Conservation (phyloP, 2,888 invertebrate genomes). For the Pseudococcus jackbeardsleyi region DNA sequence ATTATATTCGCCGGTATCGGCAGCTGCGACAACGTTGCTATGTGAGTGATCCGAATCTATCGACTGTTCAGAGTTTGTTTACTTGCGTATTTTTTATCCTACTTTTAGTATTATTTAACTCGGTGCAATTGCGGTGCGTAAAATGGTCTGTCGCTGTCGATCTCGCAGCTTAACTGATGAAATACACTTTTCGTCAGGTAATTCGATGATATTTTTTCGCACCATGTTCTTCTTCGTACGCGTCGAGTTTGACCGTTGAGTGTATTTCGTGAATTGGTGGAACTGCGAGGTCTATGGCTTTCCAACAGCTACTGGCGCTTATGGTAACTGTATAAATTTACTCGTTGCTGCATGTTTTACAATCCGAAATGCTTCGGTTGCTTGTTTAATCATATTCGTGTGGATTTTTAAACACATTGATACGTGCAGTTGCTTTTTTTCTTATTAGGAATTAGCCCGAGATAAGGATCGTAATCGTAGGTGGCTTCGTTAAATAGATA, state of each 20-base stretch:
- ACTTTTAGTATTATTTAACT: background rate
- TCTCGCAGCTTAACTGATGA: slow-evolving; percentile 23
- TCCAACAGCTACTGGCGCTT: background rate
- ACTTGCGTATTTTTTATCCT: background rate
- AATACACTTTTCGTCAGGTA: slow-evolving; percentile 33
- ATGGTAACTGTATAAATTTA: slow-evolving; percentile 11
- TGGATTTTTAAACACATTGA: background rate
- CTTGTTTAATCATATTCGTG: background rate
- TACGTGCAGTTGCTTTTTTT: background rate
- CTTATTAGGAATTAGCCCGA: background rate
- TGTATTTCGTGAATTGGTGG: slow-evolving; percentile 35
- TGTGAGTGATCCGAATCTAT: slow-evolving; percentile 10
- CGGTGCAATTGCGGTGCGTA: background rate
- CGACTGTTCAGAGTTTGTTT: background rate
- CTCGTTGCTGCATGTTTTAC: background rate
- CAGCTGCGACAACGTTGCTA: background rate
- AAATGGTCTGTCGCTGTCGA: background rate
- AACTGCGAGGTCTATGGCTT: slow-evolving; percentile 32
- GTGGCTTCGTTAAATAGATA: background rate
- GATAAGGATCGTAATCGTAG: background rate
- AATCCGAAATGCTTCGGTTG: background rate
- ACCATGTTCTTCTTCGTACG: background rate
- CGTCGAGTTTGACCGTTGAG: background rate
- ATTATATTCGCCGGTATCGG: background rate
- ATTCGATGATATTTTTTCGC: background rate